Evolutionary conservation across 2,113 vertebrate species (phyloP).

Genomic region (Alligator mississippiensis): DNA sequence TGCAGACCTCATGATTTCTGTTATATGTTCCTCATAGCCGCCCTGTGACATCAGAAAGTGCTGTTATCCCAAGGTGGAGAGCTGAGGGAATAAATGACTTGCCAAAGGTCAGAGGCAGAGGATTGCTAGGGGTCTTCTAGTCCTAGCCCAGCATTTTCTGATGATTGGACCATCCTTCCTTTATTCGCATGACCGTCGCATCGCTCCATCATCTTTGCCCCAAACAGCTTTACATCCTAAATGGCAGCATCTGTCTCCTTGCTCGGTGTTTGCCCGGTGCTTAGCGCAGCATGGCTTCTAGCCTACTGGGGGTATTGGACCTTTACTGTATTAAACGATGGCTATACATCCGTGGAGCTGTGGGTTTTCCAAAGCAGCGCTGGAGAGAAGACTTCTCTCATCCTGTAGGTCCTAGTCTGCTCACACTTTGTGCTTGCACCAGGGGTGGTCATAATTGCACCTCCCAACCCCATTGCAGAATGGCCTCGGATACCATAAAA

Average conservation of each 20-base stretch:
- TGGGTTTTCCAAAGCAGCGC: neutral
- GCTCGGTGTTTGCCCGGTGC: neutral
- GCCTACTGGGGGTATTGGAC: neutral
- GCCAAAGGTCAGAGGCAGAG: neutral
- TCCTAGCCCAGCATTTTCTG: neutral
- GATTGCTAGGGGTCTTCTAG: neutral
- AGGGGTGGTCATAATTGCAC: neutral
- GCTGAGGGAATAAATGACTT: neutral
- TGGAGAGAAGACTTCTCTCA: neutral
- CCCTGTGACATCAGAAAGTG: neutral
- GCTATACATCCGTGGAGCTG: neutral
- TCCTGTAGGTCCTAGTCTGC: neutral
- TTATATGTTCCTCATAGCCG: neutral
- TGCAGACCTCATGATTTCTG: neutral
- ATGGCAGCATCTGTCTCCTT: neutral
- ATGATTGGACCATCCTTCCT: neutral
- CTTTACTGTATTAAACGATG: neutral
- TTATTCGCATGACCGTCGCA: neutral
- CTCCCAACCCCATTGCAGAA: no score
- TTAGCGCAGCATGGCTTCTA: fast-evolving
- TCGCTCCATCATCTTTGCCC: neutral
- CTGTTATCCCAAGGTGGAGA: neutral
- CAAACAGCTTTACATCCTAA: no score
- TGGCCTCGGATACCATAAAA: no score
- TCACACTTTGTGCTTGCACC: neutral